phyloP scores from a whole-genome alignment of 2,797 vertebrate genomes.

The Sebastes hubbsi region DNA sequence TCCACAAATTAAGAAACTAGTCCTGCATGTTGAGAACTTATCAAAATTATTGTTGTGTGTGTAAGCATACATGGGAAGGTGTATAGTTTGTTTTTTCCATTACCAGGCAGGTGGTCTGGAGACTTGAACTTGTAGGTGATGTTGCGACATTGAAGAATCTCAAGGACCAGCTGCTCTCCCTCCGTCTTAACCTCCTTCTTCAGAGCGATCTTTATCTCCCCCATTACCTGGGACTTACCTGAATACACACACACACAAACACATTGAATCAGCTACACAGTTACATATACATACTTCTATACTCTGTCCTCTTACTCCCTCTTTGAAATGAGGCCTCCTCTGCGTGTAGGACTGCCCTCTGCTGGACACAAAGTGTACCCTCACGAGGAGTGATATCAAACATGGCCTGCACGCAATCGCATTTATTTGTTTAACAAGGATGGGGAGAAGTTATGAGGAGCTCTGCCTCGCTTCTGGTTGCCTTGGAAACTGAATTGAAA shows the following conservation, averaged over 20 bases:
- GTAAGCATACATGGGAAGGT: too few relatives aligned
- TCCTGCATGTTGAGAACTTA: background rate
- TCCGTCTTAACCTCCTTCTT: slow-evolving; percentile 99
- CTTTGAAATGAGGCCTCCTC: background rate
- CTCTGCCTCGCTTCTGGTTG: slow-evolving; percentile 30
- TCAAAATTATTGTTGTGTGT: too few relatives aligned
- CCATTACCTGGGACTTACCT: slow-evolving; percentile 98
- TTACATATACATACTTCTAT: background rate
- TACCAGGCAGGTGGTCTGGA: slow-evolving; percentile 98
- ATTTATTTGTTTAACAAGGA: slow-evolving; percentile 40
- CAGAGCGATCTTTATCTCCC: slow-evolving; percentile 97
- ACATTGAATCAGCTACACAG: background rate
- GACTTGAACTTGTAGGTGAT: slow-evolving; percentile 99
- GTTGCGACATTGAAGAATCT: slow-evolving; percentile 98
- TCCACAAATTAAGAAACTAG: background rate
- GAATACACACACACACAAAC: slow-evolving; percentile 25
- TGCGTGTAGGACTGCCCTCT: slow-evolving; percentile 27
- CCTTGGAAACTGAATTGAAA: slow-evolving; percentile 51
- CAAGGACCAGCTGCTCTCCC: slow-evolving; percentile 94
- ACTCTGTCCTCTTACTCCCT: background rate
- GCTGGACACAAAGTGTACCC: slow-evolving; percentile 19
- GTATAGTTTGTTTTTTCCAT: background rate
- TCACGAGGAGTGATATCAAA: background rate
- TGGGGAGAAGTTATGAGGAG: slow-evolving; percentile 34
- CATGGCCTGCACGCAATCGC: background rate